Percentiles rank a stretch among this genome's conserved stretches.
These are phyloP conservation scores for Brienomyrus longianalis DNA, from an alignment of 2,113 vertebrate genomes.

Conservation along the genomic window DNA sequence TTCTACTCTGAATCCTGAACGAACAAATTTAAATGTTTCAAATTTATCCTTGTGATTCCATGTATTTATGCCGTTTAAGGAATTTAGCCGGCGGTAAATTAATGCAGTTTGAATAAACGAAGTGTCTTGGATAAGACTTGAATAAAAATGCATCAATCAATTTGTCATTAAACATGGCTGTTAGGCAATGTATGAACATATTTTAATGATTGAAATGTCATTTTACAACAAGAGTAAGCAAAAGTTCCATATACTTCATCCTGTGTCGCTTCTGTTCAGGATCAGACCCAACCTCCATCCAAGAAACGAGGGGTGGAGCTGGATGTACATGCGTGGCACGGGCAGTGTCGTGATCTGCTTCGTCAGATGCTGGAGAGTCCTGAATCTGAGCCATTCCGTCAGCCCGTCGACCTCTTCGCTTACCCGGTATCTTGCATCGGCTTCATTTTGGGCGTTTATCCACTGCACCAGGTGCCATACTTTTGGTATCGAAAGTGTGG, in stretches of 20 bases:
- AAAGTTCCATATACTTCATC: background rate
- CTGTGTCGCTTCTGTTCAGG: background rate
- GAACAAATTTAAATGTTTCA: background rate
- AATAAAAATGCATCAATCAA: background rate
- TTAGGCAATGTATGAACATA: background rate
- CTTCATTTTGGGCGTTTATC: background rate
- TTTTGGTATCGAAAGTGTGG: no score
- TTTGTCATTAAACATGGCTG: background rate
- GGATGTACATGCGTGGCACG: constrained; percentile 71
- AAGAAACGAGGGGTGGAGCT: constrained; percentile 53
- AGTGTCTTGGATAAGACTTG: background rate
- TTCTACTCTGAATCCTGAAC: no score
- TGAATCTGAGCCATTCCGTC: constrained; percentile 85
- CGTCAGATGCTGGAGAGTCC: constrained; percentile 77
- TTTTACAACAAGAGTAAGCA: background rate
- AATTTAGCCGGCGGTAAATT: background rate
- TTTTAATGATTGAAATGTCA: background rate
- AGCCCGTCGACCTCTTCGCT: constrained; percentile 78
- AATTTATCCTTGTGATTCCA: background rate
- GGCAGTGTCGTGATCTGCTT: constrained; percentile 78
- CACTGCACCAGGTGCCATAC: no score
- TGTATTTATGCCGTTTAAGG: background rate
- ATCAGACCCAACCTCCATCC: constrained; percentile 32
- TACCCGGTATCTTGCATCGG: constrained; percentile 64
- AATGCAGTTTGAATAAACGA: background rate